Evolutionary conservation across 2,113 vertebrate genomes (phyloP).

Genomic region (Scytalopus superciliaris): DNA sequence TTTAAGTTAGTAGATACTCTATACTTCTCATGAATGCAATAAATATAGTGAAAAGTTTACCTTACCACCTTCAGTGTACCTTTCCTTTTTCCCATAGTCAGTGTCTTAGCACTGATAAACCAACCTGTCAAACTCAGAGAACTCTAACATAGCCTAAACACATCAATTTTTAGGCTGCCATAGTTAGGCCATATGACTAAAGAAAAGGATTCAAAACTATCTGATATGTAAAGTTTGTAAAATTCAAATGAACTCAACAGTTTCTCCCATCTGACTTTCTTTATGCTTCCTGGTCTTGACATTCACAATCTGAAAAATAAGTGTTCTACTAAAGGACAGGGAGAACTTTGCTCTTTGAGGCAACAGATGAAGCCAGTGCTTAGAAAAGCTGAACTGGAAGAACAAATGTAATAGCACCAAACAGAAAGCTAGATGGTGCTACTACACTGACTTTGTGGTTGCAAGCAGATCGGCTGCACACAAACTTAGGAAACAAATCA

Average conservation of each 20-base stretch:
- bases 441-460: background rate
- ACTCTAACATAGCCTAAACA: background rate
- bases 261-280: background rate
- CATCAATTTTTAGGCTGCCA: background rate
- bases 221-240: background rate
- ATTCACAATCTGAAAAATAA: background rate
- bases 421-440: slow-evolving; percentile 57
- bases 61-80: background rate
- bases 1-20: background rate
- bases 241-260: background rate
- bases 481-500: background rate
- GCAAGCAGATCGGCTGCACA: background rate
- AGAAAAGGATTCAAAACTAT: background rate
- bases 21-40: background rate
- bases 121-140: background rate
- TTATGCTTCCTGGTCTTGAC: background rate
- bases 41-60: background rate
- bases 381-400: background rate
- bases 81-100: background rate
- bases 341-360: background rate
- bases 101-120: background rate
- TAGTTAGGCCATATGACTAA: background rate
- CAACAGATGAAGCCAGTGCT: background rate
- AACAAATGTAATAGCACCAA: slow-evolving; percentile 2
- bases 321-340: background rate